Percentiles rank a stretch among this genome's conserved stretches.
Conservation (phyloP, 2,113 vertebrate species). For the Amphiprion ocellaris region DNA sequence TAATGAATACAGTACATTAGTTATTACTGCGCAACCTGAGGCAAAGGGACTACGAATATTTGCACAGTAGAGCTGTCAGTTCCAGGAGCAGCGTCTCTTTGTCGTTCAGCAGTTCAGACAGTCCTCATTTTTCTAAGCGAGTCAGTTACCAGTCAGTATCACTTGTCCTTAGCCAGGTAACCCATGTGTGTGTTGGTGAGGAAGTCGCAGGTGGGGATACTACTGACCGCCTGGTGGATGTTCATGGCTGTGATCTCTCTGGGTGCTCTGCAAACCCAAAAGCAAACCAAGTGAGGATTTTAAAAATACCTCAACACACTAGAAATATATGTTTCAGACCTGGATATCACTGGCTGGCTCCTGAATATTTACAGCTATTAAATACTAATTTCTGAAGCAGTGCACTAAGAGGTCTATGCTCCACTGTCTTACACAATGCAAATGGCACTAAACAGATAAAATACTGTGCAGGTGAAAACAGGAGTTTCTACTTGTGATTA, state of each 20-base stretch:
- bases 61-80: constrained; percentile 7
- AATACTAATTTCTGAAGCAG: constrained; percentile 2
- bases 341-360: not conserved
- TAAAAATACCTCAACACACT: not conserved
- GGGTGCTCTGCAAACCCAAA: constrained; percentile 86
- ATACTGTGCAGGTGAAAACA: too few species aligned
- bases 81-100: constrained; percentile 5
- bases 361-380: not conserved
- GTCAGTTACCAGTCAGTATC: not conserved
- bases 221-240: constrained; percentile 94
- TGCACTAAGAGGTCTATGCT: too few species aligned
- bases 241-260: constrained; percentile 95
- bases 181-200: constrained; percentile 96
- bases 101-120: not conserved
- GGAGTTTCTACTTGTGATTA: too few species aligned
- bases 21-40: constrained; percentile 43
- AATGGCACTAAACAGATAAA: too few species aligned
- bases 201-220: constrained; percentile 95
- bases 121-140: constrained; percentile 1
- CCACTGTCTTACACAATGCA: too few species aligned
- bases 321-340: constrained; percentile 1
- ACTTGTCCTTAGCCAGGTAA: constrained; percentile 81
- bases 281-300: not conserved
- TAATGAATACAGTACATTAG: constrained; percentile 53
- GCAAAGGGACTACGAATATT: constrained; percentile 14